These are phyloP conservation scores for Drosophila eugracilis DNA, from an alignment of 1,140 invertebrate species.

Conservation along the genomic window DNA sequence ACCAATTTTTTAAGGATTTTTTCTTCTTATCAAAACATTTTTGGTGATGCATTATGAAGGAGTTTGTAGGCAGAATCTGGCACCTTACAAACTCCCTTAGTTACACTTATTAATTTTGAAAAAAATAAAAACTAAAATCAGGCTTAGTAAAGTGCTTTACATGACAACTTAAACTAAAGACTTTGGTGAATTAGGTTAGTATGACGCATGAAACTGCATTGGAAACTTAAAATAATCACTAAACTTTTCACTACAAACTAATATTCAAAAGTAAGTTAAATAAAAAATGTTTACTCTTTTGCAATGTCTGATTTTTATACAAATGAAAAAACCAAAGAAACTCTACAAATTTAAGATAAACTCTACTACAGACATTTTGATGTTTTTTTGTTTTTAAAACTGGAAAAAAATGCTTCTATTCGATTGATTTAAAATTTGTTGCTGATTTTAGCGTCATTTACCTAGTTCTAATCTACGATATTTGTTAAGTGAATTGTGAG, in stretches of 20 bases:
- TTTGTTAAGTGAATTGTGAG: conserved; percentile 85
- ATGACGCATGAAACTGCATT: conserved; percentile 35
- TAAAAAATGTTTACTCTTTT: not conserved
- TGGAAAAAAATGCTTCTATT: conserved; percentile 18
- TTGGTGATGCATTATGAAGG: not conserved
- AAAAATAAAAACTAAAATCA: not conserved
- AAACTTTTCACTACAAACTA: conserved; percentile 20
- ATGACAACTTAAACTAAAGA: conserved; percentile 8
- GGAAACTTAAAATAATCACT: conserved; percentile 17
- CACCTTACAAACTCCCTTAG: not conserved
- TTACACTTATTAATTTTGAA: conserved; percentile 7
- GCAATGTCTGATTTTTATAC: conserved; percentile 1
- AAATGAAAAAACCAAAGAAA: conserved; percentile 2
- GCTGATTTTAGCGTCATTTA: conserved; percentile 76
- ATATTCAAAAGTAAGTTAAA: not conserved
- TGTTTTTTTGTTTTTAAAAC: no score
- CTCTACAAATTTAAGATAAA: conserved; percentile 25
- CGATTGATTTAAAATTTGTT: conserved; percentile 30
- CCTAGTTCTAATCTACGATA: conserved; percentile 85
- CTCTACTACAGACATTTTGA: conserved; percentile 40
- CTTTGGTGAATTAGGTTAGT: conserved; percentile 10
- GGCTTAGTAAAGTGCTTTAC: conserved; percentile 9
- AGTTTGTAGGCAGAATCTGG: not conserved
- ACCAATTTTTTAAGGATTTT: conserved; percentile 4
- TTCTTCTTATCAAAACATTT: conserved; percentile 1